Conservation (phyloP, 2,888 invertebrate species). For the Macrophya annulata region DNA sequence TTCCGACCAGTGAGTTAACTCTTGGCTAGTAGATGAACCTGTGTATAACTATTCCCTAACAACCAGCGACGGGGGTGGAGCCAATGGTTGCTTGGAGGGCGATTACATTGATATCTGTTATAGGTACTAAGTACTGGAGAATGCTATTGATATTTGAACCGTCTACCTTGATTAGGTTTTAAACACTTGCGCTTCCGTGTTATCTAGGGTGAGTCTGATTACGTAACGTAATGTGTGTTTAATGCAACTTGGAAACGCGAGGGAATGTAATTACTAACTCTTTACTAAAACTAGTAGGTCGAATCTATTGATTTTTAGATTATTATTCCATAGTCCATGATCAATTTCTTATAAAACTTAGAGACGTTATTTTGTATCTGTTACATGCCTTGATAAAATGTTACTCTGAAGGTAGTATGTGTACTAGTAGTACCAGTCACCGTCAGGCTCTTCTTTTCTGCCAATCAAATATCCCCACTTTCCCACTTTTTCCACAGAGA, state of each 20-base stretch:
- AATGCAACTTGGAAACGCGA: not conserved
- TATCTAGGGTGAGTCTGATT: conserved; percentile 23
- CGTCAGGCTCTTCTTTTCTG: conserved; percentile 49
- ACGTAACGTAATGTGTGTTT: conserved; percentile 11
- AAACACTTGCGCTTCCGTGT: conserved; percentile 8
- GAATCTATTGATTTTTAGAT: conserved; percentile 14
- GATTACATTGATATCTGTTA: conserved; percentile 57
- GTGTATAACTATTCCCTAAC: conserved; percentile 69
- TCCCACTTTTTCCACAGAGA: not conserved
- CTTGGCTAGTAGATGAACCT: conserved; percentile 40
- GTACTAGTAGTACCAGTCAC: conserved; percentile 47
- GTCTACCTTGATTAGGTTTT: conserved; percentile 38
- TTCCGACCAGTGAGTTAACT: conserved; percentile 30
- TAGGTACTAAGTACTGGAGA: conserved; percentile 9
- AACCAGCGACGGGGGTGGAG: conserved; percentile 73
- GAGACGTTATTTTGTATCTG: conserved; percentile 28
- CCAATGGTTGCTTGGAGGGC: conserved; percentile 58
- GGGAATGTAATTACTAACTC: conserved; percentile 8
- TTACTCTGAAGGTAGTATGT: conserved; percentile 9
- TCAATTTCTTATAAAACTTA: conserved; percentile 22
- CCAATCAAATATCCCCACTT: conserved; percentile 49
- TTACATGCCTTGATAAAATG: conserved; percentile 29
- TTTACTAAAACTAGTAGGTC: not conserved
- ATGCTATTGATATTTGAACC: conserved; percentile 52
- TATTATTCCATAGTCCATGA: not conserved